Conservation (phyloP, 2,797 vertebrate species). For the Micrastur ruficollis region DNA sequence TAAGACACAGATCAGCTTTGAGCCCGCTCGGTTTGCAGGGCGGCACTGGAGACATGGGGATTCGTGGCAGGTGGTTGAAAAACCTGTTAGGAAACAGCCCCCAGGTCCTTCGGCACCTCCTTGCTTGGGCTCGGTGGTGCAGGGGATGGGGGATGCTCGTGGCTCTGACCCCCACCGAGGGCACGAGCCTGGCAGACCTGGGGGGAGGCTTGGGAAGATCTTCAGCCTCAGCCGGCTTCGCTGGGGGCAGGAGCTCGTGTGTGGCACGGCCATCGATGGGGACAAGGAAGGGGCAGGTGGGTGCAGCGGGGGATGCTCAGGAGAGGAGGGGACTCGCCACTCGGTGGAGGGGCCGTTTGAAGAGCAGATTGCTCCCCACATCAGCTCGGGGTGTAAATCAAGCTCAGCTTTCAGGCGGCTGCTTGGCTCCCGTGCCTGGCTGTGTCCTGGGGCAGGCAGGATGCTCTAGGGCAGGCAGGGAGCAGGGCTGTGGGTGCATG, state of each 20-base stretch:
- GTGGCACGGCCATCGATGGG: not conserved
- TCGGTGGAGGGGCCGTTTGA: not conserved
- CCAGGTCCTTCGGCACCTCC: not conserved
- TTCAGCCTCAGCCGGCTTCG: not conserved
- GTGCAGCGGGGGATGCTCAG: not conserved
- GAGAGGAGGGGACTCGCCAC: not conserved
- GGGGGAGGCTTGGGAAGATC: not conserved
- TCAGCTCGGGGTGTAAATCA: not conserved
- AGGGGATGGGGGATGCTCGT: not conserved
- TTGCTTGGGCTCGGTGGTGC: not conserved
- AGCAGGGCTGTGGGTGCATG: not conserved
- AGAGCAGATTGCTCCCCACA: not conserved
- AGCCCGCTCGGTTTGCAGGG: not conserved
- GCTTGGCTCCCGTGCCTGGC: not conserved
- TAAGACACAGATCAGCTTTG: not conserved
- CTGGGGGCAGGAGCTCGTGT: not conserved
- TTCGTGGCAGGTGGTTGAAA: not conserved
- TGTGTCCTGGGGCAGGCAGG: not conserved
- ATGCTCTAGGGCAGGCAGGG: not conserved
- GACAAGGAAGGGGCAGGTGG: not conserved
- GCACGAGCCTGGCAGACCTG: not conserved
- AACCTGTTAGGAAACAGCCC: accelerated
- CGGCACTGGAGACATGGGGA: accelerated
- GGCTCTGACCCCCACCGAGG: not conserved
- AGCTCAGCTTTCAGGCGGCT: not conserved